Base-by-base conservation (phyloP, 2,888 invertebrate species). In the Eupithecia pulchellata region DNA sequence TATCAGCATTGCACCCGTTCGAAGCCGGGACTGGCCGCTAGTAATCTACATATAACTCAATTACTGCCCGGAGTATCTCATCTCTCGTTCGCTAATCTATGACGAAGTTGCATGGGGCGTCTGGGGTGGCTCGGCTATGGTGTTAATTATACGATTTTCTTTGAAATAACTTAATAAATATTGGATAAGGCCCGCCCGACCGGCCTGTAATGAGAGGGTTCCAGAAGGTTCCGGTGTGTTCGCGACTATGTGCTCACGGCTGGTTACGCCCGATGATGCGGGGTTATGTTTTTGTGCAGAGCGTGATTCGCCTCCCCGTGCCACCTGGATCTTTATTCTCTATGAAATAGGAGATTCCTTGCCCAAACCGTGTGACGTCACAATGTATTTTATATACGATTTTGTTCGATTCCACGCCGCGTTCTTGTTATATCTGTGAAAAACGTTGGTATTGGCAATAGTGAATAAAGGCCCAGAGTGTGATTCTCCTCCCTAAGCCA, bases 101-200 rank as follows among this genome's bases (percentile, higher is more conserved):
- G 77, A 68, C 74, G 69, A 67, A 69, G 74, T 76, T 79, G 77
- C 62, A 69, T 68, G 76, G 75, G 58, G 83, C 85, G 84, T 66
- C 66, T 78, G 84, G 84, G 82, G 82, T 81, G 82, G 84, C 68
- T n/a, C 34, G 75, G 82, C 77, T 77, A 80, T 76, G 91, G 90
- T 91, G 93, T 92, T 93, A 93, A 94, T 94, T 93, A 93, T 91
- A 90, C 92, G 90, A 93, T 92, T 94, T 94, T 93, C 93, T 93
- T 93, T 92, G 94, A 93, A 92, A 93, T 93, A 93, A 93, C 89
- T 92, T 92, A 92, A 93, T 94, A 93, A 94, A 94, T 94, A 94
- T 93, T 93, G 92, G 89, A 93, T 93, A 91, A 92, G 92, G 86
- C 86, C 84, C 88, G 82, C 90, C 90, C 84, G 34, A 20, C 34